Percentiles rank a stretch among this genome's conserved stretches.
phyloP scores from a whole-genome alignment of 2,113 vertebrate genomes.

The Tachycineta bicolor region DNA sequence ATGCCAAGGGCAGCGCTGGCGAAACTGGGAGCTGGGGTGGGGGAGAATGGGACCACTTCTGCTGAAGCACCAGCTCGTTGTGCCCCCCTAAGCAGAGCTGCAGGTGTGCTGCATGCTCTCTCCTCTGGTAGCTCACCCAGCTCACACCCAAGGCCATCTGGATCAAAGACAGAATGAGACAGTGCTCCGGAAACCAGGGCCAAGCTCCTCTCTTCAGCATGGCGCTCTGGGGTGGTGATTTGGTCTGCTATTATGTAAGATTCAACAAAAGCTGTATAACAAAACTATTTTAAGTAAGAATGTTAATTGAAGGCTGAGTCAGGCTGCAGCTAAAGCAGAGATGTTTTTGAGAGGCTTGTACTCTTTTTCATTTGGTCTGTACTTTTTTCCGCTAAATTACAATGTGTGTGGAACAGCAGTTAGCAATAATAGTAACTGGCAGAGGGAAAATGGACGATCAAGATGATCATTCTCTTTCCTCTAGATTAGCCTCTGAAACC shows the following conservation, averaged over 20 bases:
- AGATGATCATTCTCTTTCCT: background rate
- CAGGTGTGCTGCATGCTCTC: background rate
- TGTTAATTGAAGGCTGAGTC: slow-evolving; percentile 69
- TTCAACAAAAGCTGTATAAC: slow-evolving; percentile 50
- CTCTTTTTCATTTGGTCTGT: slow-evolving; percentile 60
- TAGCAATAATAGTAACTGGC: slow-evolving; percentile 46
- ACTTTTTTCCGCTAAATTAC: slow-evolving; percentile 60
- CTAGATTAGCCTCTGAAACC: background rate
- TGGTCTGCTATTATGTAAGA: slow-evolving; percentile 47
- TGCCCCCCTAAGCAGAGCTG: background rate
- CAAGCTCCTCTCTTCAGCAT: background rate
- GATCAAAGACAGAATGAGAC: background rate
- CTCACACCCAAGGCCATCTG: background rate
- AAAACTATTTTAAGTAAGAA: slow-evolving; percentile 65
- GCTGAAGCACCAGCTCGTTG: background rate
- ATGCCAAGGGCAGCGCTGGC: rapidly evolving
- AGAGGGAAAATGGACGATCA: slow-evolving; percentile 23
- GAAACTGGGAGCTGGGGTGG: rapidly evolving
- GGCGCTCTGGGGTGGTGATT: background rate
- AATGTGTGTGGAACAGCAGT: slow-evolving; percentile 23
- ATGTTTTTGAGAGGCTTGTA: slow-evolving; percentile 45
- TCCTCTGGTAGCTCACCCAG: background rate
- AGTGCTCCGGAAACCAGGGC: background rate
- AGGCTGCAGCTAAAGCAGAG: slow-evolving; percentile 46
- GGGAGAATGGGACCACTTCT: background rate